phyloP scores from a whole-genome alignment of 1,140 invertebrate species.

The Hylyphantes graminicola region DNA sequence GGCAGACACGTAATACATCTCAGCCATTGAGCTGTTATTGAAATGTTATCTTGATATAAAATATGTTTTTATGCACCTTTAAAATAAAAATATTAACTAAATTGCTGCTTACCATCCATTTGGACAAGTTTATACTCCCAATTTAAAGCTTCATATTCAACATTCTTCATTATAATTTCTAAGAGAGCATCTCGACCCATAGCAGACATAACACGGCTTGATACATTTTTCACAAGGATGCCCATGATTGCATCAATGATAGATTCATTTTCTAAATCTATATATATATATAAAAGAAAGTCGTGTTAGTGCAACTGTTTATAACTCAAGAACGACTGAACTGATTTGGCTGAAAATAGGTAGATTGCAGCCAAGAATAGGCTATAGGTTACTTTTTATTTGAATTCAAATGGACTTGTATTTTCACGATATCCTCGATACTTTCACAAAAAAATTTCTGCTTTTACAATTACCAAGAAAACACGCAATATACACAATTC shows the following conservation, averaged over 20 bases:
- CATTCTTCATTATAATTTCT: constrained; percentile 91
- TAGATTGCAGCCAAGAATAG: background rate
- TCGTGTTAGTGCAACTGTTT: no score
- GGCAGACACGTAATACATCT: no score
- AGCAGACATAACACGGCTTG: constrained; percentile 83
- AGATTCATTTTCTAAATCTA: constrained; percentile 74
- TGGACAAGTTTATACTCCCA: constrained; percentile 91
- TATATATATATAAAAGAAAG: background rate
- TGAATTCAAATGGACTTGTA: background rate
- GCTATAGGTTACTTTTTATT: no score
- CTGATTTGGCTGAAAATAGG: background rate
- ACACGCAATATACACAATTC: no score
- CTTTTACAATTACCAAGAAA: no score
- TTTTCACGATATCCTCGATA: no score
- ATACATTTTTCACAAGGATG: constrained; percentile 81
- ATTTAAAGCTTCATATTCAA: constrained; percentile 82
- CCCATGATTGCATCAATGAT: constrained; percentile 84
- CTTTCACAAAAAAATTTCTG: no score
- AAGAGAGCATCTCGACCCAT: constrained; percentile 88
- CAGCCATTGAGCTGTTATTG: no score
- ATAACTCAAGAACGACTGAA: no score
- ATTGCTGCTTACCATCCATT: constrained; percentile 73
- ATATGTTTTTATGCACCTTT: background rate
- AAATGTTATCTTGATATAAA: no score
- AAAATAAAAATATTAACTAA: background rate